These are phyloP conservation scores for Threskiornis aethiopicus DNA, from an alignment of 2,797 vertebrate genomes.

Conservation along the genomic window DNA sequence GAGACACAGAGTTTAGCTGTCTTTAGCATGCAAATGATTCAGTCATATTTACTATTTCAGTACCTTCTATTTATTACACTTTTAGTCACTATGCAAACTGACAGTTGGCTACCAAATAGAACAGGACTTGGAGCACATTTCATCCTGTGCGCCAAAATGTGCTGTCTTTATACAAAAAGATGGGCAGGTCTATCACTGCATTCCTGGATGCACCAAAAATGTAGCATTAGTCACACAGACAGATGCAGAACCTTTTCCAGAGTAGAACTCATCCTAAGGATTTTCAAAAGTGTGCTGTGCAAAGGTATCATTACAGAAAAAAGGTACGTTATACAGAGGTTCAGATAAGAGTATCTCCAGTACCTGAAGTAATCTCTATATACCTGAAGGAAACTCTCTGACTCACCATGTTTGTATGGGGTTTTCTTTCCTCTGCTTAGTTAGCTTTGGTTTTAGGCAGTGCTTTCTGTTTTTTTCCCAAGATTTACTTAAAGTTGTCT, in stretches of 20 bases:
- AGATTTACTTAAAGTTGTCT: neutral
- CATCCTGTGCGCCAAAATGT: neutral
- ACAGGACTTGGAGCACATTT: neutral
- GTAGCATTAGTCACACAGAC: neutral
- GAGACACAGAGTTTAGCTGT: accelerated
- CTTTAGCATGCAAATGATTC: neutral
- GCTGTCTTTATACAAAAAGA: neutral
- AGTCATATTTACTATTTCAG: neutral
- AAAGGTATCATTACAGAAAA: neutral
- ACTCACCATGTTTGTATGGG: neutral
- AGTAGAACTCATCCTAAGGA: neutral
- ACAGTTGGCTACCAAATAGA: neutral
- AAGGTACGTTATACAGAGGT: neutral
- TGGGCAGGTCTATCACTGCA: neutral
- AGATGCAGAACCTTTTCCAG: neutral
- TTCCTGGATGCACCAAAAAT: neutral
- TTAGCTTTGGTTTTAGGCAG: neutral
- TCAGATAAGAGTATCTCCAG: neutral
- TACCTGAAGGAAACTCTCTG: neutral
- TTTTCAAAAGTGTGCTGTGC: neutral
- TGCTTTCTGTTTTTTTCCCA: neutral
- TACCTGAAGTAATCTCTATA: neutral
- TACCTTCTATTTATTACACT: neutral
- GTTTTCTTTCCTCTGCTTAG: neutral
- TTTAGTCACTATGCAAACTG: neutral